Conservation (phyloP, 2,888 invertebrate species). For the Sylvicola cinctus region DNA sequence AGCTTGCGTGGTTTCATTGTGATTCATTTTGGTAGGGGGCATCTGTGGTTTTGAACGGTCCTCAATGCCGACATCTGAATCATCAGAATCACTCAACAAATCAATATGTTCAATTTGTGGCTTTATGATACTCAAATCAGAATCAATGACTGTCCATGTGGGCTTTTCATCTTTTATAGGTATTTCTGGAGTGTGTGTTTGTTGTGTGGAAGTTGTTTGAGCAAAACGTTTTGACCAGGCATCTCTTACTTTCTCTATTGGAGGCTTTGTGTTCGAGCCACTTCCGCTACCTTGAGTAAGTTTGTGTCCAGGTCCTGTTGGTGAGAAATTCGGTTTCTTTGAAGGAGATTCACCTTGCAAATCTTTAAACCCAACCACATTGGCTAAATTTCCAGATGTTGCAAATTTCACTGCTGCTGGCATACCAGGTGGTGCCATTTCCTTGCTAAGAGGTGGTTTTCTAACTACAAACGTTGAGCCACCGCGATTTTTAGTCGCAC, state of each 20-base stretch:
- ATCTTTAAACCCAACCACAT: constrained; percentile 15
- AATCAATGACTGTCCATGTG: constrained; percentile 11
- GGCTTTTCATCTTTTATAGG: neutral
- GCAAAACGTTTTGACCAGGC: neutral
- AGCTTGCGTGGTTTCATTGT: constrained; percentile 11
- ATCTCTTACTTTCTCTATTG: constrained; percentile 12
- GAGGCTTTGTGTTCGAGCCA: neutral
- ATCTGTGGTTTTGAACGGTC: neutral
- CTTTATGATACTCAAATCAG: constrained; percentile 15
- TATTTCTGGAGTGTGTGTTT: constrained; percentile 5
- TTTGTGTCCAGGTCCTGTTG: neutral
- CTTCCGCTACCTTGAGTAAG: too few relatives aligned
- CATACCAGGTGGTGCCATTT: neutral
- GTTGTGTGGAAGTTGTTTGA: constrained; percentile 6
- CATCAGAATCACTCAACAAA: constrained; percentile 2
- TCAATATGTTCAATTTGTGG: neutral
- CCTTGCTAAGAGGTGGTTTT: neutral
- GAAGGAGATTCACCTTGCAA: constrained; percentile 3
- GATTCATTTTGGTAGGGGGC: neutral
- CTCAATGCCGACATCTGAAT: neutral
- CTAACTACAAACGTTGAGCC: neutral
- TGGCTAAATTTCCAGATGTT: constrained; percentile 10
- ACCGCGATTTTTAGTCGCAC: too few relatives aligned
- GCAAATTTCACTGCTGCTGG: neutral
- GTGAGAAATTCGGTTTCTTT: neutral